Evolutionary conservation across 2,113 vertebrate species (phyloP).

Genomic region (Recurvirostra avosetta): DNA sequence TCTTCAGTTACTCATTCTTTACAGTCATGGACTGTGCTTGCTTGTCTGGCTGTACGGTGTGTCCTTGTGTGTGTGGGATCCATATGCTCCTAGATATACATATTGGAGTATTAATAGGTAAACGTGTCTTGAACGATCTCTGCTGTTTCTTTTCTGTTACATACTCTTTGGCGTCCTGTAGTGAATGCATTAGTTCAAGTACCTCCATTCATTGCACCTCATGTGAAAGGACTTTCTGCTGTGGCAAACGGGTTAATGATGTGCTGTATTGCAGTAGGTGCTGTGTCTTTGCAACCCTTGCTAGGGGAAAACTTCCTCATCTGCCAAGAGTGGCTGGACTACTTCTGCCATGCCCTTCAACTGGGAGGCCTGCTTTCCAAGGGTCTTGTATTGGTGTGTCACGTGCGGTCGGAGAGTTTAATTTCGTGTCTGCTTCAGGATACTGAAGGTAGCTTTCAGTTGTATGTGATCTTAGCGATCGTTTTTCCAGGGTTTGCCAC

Average conservation of each 20-base stretch:
- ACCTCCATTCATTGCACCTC: neutral
- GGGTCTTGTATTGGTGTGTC: neutral
- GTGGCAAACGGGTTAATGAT: neutral
- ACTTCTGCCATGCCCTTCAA: neutral
- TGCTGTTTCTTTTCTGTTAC: neutral
- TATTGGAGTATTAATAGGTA: neutral
- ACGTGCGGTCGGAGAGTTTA: rapidly evolving
- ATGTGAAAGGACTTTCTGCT: neutral
- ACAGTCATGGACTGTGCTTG: neutral
- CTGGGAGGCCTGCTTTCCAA: neutral
- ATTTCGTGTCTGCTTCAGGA: neutral
- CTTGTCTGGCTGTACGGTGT: neutral
- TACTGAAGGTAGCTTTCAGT: neutral
- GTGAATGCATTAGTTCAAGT: neutral
- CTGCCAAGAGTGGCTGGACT: neutral
- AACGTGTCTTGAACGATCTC: neutral
- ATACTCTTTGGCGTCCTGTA: neutral
- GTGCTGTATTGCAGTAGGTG: neutral
- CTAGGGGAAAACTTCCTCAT: neutral
- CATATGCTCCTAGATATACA: neutral
- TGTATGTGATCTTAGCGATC: neutral
- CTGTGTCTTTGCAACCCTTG: neutral
- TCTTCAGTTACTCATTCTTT: neutral
- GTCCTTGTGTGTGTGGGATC: neutral
- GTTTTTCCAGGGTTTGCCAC: neutral